Evolutionary conservation across 2,113 vertebrate genomes (phyloP), one percentile per base, ranked within the genome.

Genomic region (Uria aalge): DNA sequence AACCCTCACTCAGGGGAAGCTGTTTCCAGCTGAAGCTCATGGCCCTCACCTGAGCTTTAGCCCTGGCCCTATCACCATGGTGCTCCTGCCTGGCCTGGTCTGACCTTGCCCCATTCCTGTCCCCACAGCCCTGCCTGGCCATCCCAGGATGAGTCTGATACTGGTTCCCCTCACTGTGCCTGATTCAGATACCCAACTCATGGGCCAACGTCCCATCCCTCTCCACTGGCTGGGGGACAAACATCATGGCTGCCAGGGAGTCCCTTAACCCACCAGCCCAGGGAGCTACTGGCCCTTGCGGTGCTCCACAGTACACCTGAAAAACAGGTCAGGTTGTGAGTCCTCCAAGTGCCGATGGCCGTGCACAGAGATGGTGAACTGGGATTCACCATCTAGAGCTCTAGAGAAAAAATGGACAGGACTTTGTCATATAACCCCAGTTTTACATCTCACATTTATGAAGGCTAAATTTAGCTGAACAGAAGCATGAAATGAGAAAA

Each of bases 261-360:
- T 7, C 29, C 13, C 15, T 5, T 6, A 15, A 30, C 13, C 17
- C 26, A 22, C 36, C 32, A 27, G n/a, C 22, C 8, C 5, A 71
- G 66, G 48, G 21, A 40, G 8, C 41, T 23, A n/a, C 23, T 4
- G 4, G 23, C 17, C 11, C 13, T 12, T 10, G 11, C 0, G 3
- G 12, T 40, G 38, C 27, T 41, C 8, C 38, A 32, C 9, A 14
- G 16, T 4, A 34, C 27, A 18, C 34, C 16, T 8, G 11, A 30
- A 50, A 50, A 34, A 3, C n/a, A 11, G 30, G 23, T 21, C 56
- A 16, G 30, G 19, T 15, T 38, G 18, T 20, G 62, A 29, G 20
- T 48, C 15, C 40, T 36, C 12, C 0, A 1, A 20, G 41, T 9
- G 40, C 15, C 0, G 1, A 5, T 7, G 12, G n/a, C 10, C 1